A percentile compares a stretch with the other conserved stretches of the same genome.
These are phyloP conservation scores for Anolis sagrei DNA, from an alignment of 2,113 vertebrate genomes.

Conservation along the genomic window DNA sequence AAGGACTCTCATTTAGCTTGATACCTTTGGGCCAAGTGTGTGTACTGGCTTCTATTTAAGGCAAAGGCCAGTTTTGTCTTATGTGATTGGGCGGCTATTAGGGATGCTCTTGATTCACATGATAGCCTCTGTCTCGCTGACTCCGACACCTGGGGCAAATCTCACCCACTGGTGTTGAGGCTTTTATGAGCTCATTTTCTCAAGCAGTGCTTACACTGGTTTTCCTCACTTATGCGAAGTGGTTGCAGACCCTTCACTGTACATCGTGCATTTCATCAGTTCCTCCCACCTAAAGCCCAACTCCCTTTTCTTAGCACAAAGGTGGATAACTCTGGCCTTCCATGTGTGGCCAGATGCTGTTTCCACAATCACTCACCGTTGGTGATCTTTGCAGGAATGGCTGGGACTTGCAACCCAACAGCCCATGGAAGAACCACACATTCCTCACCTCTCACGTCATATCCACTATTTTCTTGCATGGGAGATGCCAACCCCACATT, in stretches of 20 bases:
- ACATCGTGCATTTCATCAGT: not conserved
- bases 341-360: no score
- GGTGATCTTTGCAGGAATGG: not conserved
- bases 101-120: not conserved
- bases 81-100: no score
- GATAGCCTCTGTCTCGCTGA: not conserved
- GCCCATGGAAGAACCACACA: no score
- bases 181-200: not conserved
- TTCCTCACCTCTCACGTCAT: not conserved
- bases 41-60: not conserved
- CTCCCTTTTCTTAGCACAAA: not conserved
- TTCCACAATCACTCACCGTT: not conserved
- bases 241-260: not conserved
- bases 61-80: not conserved
- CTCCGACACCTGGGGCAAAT: not conserved
- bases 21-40: not conserved
- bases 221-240: not conserved
- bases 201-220: not conserved
- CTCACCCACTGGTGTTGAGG: not conserved
- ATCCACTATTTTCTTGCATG: not conserved
- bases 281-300: not conserved
- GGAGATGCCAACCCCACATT: not conserved
- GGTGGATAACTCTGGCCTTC: not conserved
- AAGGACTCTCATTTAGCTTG: slow-evolving; percentile 23
- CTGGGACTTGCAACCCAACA: no score